phyloP scores from a whole-genome alignment of 2,113 vertebrate species.

The Psilopsiagon aurifrons region DNA sequence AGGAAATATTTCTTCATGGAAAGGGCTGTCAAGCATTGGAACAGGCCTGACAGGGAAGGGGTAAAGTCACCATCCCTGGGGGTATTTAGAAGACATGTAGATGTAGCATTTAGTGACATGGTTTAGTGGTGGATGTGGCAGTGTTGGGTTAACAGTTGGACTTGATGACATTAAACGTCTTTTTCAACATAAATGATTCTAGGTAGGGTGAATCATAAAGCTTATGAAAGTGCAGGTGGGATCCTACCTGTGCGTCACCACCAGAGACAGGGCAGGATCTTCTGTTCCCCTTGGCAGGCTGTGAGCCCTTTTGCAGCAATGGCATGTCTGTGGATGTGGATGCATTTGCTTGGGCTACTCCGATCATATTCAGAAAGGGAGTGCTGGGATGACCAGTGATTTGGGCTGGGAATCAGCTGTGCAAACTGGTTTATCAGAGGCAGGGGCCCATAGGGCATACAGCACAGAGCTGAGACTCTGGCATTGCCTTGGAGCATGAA shows the following conservation, averaged over 20 bases:
- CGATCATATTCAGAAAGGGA: background rate
- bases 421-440: background rate
- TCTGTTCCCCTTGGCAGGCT: rapidly evolving
- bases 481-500: rapidly evolving
- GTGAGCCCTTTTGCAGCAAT: background rate
- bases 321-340: background rate
- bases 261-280: rapidly evolving
- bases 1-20: background rate
- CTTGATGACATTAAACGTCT: background rate
- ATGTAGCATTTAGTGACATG: background rate
- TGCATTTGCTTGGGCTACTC: rapidly evolving
- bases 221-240: background rate
- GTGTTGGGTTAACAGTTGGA: background rate
- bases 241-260: background rate
- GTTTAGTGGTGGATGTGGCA: background rate
- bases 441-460: background rate
- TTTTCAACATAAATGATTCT: background rate
- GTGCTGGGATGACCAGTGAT: background rate
- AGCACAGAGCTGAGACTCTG: background rate
- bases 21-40: background rate
- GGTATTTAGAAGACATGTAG: background rate
- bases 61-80: background rate
- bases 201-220: background rate
- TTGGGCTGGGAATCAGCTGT: background rate
- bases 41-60: background rate